Percentiles rank a stretch among this genome's conserved stretches.
Evolutionary conservation across 2,113 vertebrate species (phyloP).

Genomic region (Sphaerodactylus townsendi): DNA sequence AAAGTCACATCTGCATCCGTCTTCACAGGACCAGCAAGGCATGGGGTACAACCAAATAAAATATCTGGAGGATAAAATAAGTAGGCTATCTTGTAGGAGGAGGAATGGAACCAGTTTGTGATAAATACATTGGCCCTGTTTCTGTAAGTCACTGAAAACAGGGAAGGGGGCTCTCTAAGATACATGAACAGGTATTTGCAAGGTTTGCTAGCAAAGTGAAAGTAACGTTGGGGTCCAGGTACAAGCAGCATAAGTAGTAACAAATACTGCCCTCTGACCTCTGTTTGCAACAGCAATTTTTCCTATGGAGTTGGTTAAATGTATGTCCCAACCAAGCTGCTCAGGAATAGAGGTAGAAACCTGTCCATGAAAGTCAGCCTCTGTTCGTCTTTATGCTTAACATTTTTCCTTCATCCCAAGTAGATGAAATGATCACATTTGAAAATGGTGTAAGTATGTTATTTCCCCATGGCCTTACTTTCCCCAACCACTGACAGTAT

Average conservation of each 20-base stretch:
- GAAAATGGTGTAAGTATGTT: no score
- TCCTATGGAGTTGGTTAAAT: neutral
- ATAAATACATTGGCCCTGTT: neutral
- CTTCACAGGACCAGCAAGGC: no score
- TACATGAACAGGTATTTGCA: neutral
- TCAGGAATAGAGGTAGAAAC: neutral
- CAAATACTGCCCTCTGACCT: neutral
- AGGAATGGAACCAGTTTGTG: no score
- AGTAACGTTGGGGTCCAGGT: neutral
- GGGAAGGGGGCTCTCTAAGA: neutral
- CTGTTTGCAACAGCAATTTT: neutral
- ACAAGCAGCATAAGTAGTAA: neutral
- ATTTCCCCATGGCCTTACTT: no score
- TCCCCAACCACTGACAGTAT: no score
- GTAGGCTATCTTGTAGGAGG: neutral
- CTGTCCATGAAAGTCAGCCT: no score
- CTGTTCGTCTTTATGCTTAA: neutral
- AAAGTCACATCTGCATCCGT: no score
- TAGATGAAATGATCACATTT: no score
- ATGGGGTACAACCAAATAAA: neutral
- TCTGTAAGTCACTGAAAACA: neutral
- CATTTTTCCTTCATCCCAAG: neutral
- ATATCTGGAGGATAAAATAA: neutral
- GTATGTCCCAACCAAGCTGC: neutral
- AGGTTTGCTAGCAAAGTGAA: neutral